These are phyloP conservation scores for Athene cunicularia DNA, from an alignment of 2,113 vertebrate species.

Conservation along the genomic window DNA sequence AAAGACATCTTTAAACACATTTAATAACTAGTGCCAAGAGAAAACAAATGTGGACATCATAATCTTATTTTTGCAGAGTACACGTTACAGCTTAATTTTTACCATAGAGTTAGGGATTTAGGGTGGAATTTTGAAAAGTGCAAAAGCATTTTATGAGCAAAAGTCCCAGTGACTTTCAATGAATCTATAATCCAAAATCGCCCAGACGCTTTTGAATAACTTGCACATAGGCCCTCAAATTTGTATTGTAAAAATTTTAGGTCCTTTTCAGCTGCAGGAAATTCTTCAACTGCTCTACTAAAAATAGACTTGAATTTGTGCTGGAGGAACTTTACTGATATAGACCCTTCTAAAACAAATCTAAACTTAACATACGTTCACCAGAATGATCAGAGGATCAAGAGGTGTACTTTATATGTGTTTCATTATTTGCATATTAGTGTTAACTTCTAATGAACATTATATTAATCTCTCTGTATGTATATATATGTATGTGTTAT, in stretches of 20 bases:
- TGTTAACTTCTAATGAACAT: not conserved
- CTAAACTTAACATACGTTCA: not conserved
- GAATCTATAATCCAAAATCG: not conserved
- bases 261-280: not conserved
- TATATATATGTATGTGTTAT: not conserved
- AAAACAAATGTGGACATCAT: not conserved
- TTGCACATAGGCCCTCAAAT: not conserved
- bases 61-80: not conserved
- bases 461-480: not conserved
- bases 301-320: not conserved
- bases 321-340: not conserved
- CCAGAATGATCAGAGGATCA: not conserved
- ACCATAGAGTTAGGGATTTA: not conserved
- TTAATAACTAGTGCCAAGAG: not conserved
- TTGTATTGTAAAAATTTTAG: not conserved
- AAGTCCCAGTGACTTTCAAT: not conserved
- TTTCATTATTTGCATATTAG: not conserved
- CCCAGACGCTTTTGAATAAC: not conserved
- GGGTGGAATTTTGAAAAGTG: not conserved
- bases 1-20: not conserved
- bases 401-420: not conserved
- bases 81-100: not conserved
- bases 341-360: not conserved
- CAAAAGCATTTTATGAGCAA: not conserved
- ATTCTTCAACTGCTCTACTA: constrained; percentile 7